A percentile compares a stretch with the other conserved stretches of the same genome.
Conservation (phyloP, 1,140 invertebrate species). For the Lordiphosa clarofinis region DNA sequence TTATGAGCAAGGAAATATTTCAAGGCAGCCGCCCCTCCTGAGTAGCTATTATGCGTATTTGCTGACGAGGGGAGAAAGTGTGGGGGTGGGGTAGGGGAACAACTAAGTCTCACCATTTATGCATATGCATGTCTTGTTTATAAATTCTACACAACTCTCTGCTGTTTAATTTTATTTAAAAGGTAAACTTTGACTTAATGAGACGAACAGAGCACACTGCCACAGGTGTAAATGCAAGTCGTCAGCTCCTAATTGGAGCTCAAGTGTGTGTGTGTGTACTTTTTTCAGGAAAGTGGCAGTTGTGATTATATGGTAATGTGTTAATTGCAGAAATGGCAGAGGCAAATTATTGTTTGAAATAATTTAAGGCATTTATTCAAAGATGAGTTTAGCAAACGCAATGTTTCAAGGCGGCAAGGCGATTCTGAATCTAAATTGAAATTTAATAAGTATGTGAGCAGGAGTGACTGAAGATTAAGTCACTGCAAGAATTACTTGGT, state of each 20-base stretch:
- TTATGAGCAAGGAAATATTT: constrained; percentile 64
- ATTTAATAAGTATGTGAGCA: no score
- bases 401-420: no score
- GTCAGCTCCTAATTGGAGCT: not conserved
- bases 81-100: not conserved
- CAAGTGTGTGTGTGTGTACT: constrained; percentile 1
- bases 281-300: not conserved
- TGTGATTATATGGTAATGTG: no score
- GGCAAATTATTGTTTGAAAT: no score
- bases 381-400: no score
- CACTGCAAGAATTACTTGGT: no score
- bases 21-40: constrained; percentile 43
- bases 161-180: constrained; percentile 7
- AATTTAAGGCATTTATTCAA: no score
- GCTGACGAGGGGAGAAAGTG: not conserved
- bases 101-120: constrained; percentile 39
- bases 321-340: no score
- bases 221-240: constrained; percentile 18
- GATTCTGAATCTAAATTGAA: no score
- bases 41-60: constrained; percentile 62
- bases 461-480: no score
- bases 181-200: constrained; percentile 31
- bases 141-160: constrained; percentile 3
- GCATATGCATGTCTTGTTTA: constrained; percentile 52
- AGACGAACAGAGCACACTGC: constrained; percentile 5